Base-by-base conservation (phyloP, 2,113 vertebrate genomes). In the Aspiorhynchus laticeps region DNA sequence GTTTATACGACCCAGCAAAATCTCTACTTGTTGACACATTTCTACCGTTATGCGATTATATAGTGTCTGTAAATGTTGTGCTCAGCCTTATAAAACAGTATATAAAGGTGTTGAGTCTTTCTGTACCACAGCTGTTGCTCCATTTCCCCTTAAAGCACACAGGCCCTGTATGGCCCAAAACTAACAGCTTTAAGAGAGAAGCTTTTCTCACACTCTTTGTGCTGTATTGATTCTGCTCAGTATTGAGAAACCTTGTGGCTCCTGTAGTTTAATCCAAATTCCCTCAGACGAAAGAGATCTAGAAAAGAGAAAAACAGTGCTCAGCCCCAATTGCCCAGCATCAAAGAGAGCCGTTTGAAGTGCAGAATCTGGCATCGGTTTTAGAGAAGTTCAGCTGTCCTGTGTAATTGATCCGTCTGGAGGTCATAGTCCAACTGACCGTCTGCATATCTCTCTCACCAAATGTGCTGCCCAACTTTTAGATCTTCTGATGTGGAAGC, bases 151-250 rank as follows among this genome's bases (percentile, higher is more conserved):
- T 59, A 78, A 78, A 69, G 71, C 80, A 17, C 33, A 26, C 19
- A 67, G 43, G 15, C 53, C 31, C 19, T 19, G 43, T 15, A 31
- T 33, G 11, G 26, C n/a, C 63, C 36, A 31, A 43, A 36, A 53
- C 46, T 46, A 81, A 83, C 74, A 36, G 80, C 69, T 82, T 80
- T 83, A 73, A 77, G 41, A 80, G 78, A 41, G 26, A 67, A 86
- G 51, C 82, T 81, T 85, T 87, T 88, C 83, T 81, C 61, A 76
- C 59, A 67, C 41, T 89, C 84, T 80, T 69, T 87, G 83, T 77
- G 63, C 24, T 36, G 80, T 87, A 89, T 89, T 53, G 85, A 89
- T 89, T 87, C 71, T 26, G 56, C 85, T 84, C 61, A 79, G 65
- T 78, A 77, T 75, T 43, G 46, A 21, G 46, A 84, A 84, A 86